Conservation (phyloP, 2,888 invertebrate species). For the Plagodis dolabraria region DNA sequence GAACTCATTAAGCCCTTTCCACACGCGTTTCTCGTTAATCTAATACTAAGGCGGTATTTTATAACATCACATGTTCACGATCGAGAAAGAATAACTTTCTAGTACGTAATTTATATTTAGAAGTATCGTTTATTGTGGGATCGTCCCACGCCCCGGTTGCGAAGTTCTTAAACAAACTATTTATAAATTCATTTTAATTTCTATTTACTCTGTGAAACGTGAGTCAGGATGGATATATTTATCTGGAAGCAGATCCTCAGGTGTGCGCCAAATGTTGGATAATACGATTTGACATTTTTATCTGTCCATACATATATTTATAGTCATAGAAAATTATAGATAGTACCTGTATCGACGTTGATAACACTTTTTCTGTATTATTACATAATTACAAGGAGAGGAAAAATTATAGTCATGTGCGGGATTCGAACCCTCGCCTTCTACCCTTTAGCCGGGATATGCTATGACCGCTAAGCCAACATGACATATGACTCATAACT, state of each 20-base stretch:
- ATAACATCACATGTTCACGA: constrained; percentile 30
- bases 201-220: constrained; percentile 25
- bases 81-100: constrained; percentile 35
- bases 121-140: constrained; percentile 44
- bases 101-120: constrained; percentile 47
- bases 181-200: constrained; percentile 34
- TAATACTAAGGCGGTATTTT: constrained; percentile 41
- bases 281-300: constrained; percentile 30
- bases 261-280: constrained; percentile 54
- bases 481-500: no score
- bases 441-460: no score
- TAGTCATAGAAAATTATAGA: constrained; percentile 1
- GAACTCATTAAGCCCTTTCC: constrained; percentile 45
- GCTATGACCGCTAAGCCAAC: no score
- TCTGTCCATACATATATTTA: constrained; percentile 17
- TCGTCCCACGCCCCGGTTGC: constrained; percentile 55
- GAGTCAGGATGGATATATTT: constrained; percentile 21
- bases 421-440: no score
- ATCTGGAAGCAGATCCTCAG: constrained; percentile 35
- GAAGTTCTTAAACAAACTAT: constrained; percentile 53
- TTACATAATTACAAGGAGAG: no score
- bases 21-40: constrained; percentile 44
- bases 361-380: no score
- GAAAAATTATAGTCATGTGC: no score
- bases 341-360: not conserved